Conservation (phyloP, 2,888 invertebrate species). For the Portevinia maculata region DNA sequence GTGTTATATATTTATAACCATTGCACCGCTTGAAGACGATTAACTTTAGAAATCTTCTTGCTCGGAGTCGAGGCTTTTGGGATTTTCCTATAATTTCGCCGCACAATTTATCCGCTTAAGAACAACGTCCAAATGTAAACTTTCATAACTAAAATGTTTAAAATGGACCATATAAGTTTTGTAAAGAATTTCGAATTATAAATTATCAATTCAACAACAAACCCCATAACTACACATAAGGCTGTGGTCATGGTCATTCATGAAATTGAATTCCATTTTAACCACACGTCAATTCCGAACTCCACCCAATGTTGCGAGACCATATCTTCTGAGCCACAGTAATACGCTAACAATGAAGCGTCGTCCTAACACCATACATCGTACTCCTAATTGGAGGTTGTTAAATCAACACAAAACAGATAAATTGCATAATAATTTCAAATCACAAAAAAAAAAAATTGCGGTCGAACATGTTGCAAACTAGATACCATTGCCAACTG, state of each 20-base stretch:
- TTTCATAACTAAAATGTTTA: too few species aligned
- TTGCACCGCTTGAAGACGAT: too few species aligned
- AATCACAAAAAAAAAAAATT: slow-evolving; percentile 60
- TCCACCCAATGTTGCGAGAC: slow-evolving; percentile 14
- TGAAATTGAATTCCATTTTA: slow-evolving; percentile 32
- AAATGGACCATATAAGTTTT: too few species aligned
- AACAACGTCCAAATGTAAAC: too few species aligned
- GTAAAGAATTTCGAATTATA: background rate
- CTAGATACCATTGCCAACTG: slow-evolving; percentile 56
- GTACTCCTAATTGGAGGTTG: slow-evolving; percentile 8
- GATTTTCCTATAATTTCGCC: too few species aligned
- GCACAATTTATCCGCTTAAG: too few species aligned
- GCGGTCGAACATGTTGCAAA: slow-evolving; percentile 22
- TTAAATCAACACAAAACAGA: slow-evolving; percentile 46
- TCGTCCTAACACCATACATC: background rate
- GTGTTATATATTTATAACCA: too few species aligned
- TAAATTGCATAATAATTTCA: slow-evolving; percentile 27
- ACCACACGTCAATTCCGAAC: slow-evolving; percentile 23
- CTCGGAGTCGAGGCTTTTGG: too few species aligned
- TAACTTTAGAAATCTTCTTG: too few species aligned
- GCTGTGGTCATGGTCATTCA: slow-evolving; percentile 5
- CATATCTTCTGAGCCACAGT: slow-evolving; percentile 25
- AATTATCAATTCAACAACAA: slow-evolving; percentile 28
- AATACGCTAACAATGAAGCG: background rate
- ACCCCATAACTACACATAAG: slow-evolving; percentile 22